Evolutionary conservation across 1,140 invertebrate species (phyloP).

Genomic region (Saccostrea glomerata): DNA sequence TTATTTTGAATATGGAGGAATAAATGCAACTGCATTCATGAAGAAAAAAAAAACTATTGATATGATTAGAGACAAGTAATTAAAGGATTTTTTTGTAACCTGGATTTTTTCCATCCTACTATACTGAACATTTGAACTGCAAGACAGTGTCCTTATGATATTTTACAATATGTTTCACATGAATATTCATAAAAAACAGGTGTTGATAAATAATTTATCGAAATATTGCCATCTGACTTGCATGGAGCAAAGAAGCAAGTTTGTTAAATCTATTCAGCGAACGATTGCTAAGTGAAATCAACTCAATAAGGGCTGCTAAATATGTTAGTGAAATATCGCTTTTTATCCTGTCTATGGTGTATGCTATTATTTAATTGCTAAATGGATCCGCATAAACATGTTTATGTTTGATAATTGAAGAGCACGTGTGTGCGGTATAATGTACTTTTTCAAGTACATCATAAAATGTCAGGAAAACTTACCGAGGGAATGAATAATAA

Average conservation of each 20-base stretch:
- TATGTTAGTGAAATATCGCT: neutral
- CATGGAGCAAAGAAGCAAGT: too few relatives aligned
- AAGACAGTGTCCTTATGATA: too few relatives aligned
- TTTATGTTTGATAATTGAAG: neutral
- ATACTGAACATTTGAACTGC: too few relatives aligned
- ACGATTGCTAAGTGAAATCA: neutral
- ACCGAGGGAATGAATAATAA: neutral
- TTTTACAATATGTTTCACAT: too few relatives aligned
- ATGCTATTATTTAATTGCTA: neutral
- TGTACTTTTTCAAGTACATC: neutral
- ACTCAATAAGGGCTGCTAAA: neutral
- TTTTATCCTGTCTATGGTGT: neutral
- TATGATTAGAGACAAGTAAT: too few relatives aligned
- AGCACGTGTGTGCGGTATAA: neutral
- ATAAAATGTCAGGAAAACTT: constrained; percentile 19
- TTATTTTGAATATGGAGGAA: too few relatives aligned
- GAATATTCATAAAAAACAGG: constrained; percentile 1
- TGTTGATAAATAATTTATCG: constrained; percentile 1
- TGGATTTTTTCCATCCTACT: too few relatives aligned
- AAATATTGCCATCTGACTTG: neutral
- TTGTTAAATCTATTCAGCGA: too few relatives aligned
- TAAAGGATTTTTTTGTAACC: too few relatives aligned
- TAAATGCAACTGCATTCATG: too few relatives aligned
- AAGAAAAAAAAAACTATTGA: too few relatives aligned
- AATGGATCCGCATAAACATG: neutral